A percentile compares a stretch with the other conserved stretches of the same genome.
Conservation (phyloP, 2,888 invertebrate species). For the Leptopterna dolabrata region DNA sequence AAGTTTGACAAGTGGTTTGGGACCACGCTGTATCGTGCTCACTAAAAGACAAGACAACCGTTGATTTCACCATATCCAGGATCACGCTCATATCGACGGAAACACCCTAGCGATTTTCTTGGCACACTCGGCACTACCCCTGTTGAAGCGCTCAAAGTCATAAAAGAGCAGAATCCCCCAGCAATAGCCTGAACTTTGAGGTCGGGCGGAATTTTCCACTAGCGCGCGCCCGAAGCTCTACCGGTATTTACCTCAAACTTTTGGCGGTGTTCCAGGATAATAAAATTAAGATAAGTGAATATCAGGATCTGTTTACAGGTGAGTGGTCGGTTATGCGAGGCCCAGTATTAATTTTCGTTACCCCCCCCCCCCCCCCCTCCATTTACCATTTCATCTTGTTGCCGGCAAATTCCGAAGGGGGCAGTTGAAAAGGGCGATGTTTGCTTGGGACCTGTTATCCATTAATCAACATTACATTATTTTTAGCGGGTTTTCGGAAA, state of each 20-base stretch:
- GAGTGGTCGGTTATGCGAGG: slow-evolving; percentile 9
- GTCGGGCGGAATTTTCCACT: neutral
- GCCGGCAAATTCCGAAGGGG: too few relatives aligned
- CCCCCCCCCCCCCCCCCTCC: neutral
- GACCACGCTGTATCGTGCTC: too few relatives aligned
- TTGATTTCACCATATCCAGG: too few relatives aligned
- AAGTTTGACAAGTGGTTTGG: too few relatives aligned
- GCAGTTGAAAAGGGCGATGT: too few relatives aligned
- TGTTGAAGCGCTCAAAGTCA: neutral
- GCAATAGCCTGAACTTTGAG: neutral
- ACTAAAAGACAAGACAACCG: too few relatives aligned
- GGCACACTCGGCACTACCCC: neutral
- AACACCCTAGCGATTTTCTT: neutral
- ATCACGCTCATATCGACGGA: neutral
- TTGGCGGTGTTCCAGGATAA: slow-evolving; percentile 30
- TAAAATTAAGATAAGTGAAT: slow-evolving; percentile 36
- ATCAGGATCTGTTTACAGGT: slow-evolving; percentile 19
- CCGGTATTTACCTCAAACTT: slow-evolving; percentile 28
- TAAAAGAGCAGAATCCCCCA: neutral
- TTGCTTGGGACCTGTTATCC: too few relatives aligned
- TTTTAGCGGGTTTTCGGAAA: too few relatives aligned
- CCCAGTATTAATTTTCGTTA: neutral
- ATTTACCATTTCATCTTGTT: too few relatives aligned
- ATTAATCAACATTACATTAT: too few relatives aligned
- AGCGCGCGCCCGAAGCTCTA: neutral